Percentiles rank a stretch among this genome's conserved stretches.
Evolutionary conservation across 1,140 invertebrate genomes (phyloP).

Genomic region (Procambarus virginalis): DNA sequence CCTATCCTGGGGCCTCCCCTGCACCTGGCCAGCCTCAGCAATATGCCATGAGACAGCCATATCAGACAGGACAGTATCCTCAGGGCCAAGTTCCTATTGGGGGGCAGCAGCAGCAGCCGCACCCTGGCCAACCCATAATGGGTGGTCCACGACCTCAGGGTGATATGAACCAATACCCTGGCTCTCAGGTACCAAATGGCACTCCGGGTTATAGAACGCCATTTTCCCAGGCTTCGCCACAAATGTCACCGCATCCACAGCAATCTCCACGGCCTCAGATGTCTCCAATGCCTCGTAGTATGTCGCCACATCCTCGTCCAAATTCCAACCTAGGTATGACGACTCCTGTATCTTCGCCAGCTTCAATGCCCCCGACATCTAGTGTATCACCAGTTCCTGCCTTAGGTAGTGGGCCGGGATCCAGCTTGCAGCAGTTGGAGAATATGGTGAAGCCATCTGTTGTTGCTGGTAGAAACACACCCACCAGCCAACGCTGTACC

Average conservation of each 20-base stretch:
- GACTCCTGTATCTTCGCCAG: slow-evolving; percentile 67
- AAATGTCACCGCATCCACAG: slow-evolving; percentile 68
- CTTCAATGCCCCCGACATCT: slow-evolving; percentile 51
- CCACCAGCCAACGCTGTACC: slow-evolving; percentile 52
- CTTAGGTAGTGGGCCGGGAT: slow-evolving; percentile 34
- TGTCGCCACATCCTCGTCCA: slow-evolving; percentile 61
- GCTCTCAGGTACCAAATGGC: slow-evolving; percentile 67
- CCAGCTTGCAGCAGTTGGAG: slow-evolving; percentile 68
- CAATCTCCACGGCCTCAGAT: slow-evolving; percentile 68
- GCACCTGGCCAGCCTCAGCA: slow-evolving; percentile 54
- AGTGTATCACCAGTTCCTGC: slow-evolving; percentile 36
- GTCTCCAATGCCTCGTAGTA: slow-evolving; percentile 66
- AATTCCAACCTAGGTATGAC: slow-evolving; percentile 60
- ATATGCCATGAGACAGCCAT: slow-evolving; percentile 53
- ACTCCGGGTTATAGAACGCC: slow-evolving; percentile 64
- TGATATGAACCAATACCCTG: slow-evolving; percentile 61
- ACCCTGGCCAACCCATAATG: slow-evolving; percentile 30
- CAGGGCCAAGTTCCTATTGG: slow-evolving; percentile 67
- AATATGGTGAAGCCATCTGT: slow-evolving; percentile 66
- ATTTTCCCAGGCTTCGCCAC: slow-evolving; percentile 67
- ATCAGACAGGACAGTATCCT: slow-evolving; percentile 59
- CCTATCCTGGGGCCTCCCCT: slow-evolving; percentile 51
- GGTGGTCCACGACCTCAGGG: slow-evolving; percentile 45
- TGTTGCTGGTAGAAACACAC: slow-evolving; percentile 61
- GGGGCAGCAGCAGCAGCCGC: slow-evolving; percentile 47